These are phyloP conservation scores for Diploptera punctata DNA, from an alignment of 2,888 invertebrate genomes.

Conservation along the genomic window DNA sequence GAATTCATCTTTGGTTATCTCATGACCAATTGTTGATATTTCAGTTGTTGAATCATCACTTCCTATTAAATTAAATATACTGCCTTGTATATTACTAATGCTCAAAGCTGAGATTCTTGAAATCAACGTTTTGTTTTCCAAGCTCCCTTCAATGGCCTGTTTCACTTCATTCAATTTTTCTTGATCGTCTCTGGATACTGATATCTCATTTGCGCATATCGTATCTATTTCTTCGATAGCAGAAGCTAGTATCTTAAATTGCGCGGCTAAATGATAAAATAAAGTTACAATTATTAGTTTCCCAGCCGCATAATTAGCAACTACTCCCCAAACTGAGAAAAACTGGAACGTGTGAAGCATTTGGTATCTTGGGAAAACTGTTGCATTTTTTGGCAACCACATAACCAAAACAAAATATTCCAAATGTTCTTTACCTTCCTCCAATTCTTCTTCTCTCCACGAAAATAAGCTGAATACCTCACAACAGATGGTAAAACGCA, in stretches of 20 bases:
- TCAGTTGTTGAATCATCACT: too few relatives aligned
- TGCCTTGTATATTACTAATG: too few relatives aligned
- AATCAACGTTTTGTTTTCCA: too few relatives aligned
- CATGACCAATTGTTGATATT: too few relatives aligned
- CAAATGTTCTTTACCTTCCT: background rate
- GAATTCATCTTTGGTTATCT: too few relatives aligned
- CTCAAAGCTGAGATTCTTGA: too few relatives aligned
- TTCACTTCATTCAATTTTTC: too few relatives aligned
- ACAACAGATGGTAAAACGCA: slow-evolving; percentile 7
- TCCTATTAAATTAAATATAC: too few relatives aligned
- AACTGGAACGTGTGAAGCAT: background rate
- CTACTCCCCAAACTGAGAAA: background rate
- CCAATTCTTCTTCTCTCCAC: too few relatives aligned
- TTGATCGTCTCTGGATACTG: too few relatives aligned
- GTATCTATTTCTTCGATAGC: background rate
- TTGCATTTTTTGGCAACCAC: background rate
- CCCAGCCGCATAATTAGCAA: background rate
- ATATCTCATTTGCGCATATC: too few relatives aligned
- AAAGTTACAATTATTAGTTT: background rate
- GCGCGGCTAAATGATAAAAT: background rate
- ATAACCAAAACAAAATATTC: background rate
- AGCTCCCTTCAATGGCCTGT: too few relatives aligned
- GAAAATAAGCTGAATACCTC: background rate
- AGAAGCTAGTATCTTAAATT: background rate
- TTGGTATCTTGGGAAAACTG: background rate